Conservation (phyloP, 2,797 vertebrate species). For the Coregonus sp. region DNA sequence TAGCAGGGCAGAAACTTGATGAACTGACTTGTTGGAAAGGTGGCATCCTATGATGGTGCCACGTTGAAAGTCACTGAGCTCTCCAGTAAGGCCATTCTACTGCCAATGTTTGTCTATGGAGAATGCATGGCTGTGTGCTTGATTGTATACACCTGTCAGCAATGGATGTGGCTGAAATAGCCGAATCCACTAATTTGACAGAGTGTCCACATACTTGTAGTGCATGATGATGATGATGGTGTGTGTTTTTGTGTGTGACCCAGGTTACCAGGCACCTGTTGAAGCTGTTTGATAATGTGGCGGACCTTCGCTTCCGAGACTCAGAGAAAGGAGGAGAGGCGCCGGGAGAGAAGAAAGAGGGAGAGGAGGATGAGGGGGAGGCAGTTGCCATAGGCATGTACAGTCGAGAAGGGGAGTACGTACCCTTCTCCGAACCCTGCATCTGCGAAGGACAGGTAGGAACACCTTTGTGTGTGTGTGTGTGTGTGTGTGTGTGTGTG, state of each 20-base stretch:
- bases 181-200: no score
- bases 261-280: constrained; percentile 80
- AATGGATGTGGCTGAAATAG: no score
- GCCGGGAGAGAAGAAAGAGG: constrained; percentile 16
- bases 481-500: neutral
- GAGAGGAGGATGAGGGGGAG: constrained; percentile 46
- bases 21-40: no score
- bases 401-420: constrained; percentile 79
- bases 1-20: no score
- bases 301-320: constrained; percentile 78
- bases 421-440: constrained; percentile 72
- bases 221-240: neutral
- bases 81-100: no score
- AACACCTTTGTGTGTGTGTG: constrained; percentile 10
- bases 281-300: constrained; percentile 80
- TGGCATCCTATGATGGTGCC: no score
- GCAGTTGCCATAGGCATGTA: constrained; percentile 75
- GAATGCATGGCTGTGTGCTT: no score
- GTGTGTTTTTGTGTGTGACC: constrained; percentile 25
- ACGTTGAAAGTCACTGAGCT: no score
- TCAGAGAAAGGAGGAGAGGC: constrained; percentile 41
- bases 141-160: no score
- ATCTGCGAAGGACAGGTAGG: constrained; percentile 74
- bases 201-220: no score
- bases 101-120: no score